Conservation (phyloP, 2,888 invertebrate species). For the Seira ritae region DNA sequence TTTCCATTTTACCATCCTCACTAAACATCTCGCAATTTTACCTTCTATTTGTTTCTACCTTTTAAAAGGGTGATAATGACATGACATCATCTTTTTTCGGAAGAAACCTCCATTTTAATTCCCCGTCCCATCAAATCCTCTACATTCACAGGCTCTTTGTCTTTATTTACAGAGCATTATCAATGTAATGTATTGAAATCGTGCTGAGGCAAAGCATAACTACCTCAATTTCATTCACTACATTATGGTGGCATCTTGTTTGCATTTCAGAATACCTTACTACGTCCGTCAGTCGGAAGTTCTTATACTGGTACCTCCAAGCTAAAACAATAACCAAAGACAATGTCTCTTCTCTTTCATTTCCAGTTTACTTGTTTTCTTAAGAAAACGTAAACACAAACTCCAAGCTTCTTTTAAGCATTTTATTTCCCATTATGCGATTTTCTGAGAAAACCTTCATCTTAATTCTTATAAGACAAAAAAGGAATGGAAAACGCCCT, state of each 20-base stretch:
- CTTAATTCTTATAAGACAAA: background rate
- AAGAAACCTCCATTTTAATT: background rate
- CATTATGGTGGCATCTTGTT: no score
- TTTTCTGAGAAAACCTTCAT: background rate
- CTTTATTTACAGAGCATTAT: background rate
- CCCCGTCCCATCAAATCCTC: background rate
- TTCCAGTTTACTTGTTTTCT: slow-evolving; percentile 2
- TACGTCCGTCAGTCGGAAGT: no score
- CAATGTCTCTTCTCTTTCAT: background rate
- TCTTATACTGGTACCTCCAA: background rate
- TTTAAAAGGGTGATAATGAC: background rate
- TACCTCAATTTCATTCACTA: no score
- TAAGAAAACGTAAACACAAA: background rate
- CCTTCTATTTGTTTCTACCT: background rate
- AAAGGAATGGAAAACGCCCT: background rate
- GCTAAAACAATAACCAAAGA: background rate
- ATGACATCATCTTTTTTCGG: background rate
- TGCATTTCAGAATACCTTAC: no score
- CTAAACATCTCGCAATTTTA: background rate
- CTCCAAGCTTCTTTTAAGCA: background rate
- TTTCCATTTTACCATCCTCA: background rate
- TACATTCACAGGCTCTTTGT: background rate
- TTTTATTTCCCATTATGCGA: slow-evolving; percentile 5
- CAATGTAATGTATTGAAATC: background rate
- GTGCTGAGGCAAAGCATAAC: background rate